phyloP scores from a whole-genome alignment of 2,113 vertebrate species.

The Cygnus buccinator region DNA sequence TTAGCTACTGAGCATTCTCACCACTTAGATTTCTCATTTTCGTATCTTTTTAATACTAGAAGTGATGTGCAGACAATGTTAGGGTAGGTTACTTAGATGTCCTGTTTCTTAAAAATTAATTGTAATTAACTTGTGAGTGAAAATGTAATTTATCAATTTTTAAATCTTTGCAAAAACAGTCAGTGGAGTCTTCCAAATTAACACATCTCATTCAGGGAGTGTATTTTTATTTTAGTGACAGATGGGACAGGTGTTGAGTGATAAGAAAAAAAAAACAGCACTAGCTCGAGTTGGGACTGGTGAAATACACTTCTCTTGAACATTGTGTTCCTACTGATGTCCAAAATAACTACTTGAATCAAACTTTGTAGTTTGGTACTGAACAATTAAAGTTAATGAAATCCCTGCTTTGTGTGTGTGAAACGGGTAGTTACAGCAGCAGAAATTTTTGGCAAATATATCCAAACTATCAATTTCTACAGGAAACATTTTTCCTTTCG shows the following conservation, averaged over 20 bases:
- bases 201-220: neutral
- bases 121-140: neutral
- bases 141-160: neutral
- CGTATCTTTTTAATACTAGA: neutral
- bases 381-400: neutral
- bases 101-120: neutral
- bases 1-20: neutral
- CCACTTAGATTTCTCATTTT: neutral
- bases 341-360: neutral
- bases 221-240: neutral
- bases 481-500: fast-evolving
- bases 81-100: neutral
- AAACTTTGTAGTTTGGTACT: neutral
- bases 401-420: neutral
- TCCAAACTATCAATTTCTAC: neutral
- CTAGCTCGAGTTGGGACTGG: neutral
- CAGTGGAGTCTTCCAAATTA: neutral
- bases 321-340: neutral
- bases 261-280: neutral
- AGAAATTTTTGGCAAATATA: neutral
- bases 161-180: neutral
- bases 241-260: neutral
- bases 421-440: neutral
- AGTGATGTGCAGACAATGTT: neutral
- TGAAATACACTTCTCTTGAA: neutral